Conservation (phyloP, 2,113 vertebrate species). For the Microtus pennsylvanicus region DNA sequence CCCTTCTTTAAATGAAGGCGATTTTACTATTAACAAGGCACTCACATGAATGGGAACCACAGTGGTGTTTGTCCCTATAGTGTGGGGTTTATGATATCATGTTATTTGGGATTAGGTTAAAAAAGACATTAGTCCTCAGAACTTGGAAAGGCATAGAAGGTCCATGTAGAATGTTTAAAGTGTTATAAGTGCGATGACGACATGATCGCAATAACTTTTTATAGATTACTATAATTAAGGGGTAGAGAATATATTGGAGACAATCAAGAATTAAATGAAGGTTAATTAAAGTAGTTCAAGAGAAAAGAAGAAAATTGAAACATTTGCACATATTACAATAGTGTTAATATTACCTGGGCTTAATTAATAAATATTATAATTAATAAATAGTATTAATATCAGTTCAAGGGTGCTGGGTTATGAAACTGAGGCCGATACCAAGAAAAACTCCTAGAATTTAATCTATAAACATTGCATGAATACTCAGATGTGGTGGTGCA, state of each 20-base stretch:
- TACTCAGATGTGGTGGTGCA: not conserved
- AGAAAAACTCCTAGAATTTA: not conserved
- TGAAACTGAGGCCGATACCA: not conserved
- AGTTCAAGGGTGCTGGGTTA: not conserved
- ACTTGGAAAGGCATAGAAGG: not conserved
- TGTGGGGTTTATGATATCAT: not conserved
- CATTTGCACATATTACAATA: not conserved
- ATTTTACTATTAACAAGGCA: not conserved
- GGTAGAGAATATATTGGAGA: not conserved
- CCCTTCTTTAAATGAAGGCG: not conserved
- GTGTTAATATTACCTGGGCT: not conserved
- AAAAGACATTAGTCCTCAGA: not conserved
- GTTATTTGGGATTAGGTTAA: not conserved
- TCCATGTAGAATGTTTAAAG: not conserved
- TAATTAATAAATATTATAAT: no score
- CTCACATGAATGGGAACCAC: not conserved
- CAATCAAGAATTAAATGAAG: not conserved
- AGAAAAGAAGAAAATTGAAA: constrained; percentile 22
- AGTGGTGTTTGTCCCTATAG: not conserved
- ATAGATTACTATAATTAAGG: not conserved
- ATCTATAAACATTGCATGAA: not conserved
- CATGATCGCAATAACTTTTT: not conserved
- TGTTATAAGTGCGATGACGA: not conserved
- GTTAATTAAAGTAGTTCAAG: not conserved
- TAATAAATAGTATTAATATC: not conserved